phyloP scores from a whole-genome alignment of 1,140 invertebrate species.

The Pissodes strobi region DNA sequence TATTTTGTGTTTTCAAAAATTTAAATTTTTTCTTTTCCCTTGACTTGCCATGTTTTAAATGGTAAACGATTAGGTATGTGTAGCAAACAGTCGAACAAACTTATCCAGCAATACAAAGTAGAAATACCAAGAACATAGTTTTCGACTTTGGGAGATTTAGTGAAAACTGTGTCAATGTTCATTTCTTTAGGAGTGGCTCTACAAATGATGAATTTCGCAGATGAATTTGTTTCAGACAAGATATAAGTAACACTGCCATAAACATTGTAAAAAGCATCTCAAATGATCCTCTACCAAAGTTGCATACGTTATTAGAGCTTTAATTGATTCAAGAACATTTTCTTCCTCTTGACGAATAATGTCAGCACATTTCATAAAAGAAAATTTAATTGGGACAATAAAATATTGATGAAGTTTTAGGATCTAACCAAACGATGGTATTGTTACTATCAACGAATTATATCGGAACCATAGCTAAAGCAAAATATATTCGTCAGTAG shows the following conservation, averaged over 20 bases:
- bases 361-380: background rate
- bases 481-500: background rate
- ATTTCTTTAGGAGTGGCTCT: too few species aligned
- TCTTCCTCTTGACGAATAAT: too few species aligned
- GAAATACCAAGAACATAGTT: background rate
- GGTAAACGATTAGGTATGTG: background rate
- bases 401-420: background rate
- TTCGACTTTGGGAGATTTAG: background rate
- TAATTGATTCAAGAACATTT: background rate
- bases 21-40: background rate
- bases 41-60: background rate
- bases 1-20: too few species aligned
- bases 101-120: background rate
- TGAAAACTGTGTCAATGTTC: background rate
- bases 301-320: background rate
- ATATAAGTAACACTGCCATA: background rate
- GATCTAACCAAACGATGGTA: background rate
- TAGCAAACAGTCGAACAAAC: background rate
- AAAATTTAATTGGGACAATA: background rate
- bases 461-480: background rate
- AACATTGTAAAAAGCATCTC: background rate
- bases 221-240: background rate
- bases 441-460: background rate
- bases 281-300: background rate
- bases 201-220: background rate